Percentiles rank a stretch among this genome's conserved stretches.
These are phyloP conservation scores for Pelusios castaneus DNA, from an alignment of 2,113 vertebrate genomes.

Conservation along the genomic window DNA sequence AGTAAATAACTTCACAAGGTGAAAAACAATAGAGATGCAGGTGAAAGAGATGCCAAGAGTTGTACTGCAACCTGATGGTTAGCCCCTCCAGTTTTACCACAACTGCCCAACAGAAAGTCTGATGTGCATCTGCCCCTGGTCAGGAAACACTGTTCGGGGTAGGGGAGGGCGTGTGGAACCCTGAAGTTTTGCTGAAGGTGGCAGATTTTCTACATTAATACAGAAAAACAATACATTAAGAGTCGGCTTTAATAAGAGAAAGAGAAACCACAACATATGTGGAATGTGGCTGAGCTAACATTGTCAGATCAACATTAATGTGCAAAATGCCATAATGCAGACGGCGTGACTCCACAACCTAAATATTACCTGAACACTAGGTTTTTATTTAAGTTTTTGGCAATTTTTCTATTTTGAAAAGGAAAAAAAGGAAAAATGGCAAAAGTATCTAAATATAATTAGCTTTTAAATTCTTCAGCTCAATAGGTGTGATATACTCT, in stretches of 20 bases:
- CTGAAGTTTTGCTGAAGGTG: too few species aligned
- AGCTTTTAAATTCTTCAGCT: neutral
- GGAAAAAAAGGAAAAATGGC: neutral
- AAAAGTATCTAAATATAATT: neutral
- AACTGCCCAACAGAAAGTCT: too few species aligned
- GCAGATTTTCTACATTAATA: too few species aligned
- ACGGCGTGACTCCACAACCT: neutral
- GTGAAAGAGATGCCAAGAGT: neutral
- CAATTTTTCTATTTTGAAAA: neutral
- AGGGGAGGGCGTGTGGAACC: too few species aligned
- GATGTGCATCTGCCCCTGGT: too few species aligned
- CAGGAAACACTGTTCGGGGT: too few species aligned
- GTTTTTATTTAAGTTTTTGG: neutral
- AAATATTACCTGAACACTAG: neutral
- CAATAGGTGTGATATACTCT: neutral
- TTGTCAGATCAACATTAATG: neutral
- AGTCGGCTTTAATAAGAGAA: neutral
- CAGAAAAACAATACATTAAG: neutral
- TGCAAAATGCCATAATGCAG: neutral
- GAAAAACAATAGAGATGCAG: accelerated
- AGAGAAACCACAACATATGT: neutral
- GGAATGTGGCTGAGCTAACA: neutral
- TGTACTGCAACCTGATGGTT: too few species aligned
- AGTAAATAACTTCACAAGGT: accelerated
- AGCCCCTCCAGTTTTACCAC: too few species aligned